Base-by-base conservation (phyloP, 1,140 invertebrate genomes). In the Palaemon carinicauda region DNA sequence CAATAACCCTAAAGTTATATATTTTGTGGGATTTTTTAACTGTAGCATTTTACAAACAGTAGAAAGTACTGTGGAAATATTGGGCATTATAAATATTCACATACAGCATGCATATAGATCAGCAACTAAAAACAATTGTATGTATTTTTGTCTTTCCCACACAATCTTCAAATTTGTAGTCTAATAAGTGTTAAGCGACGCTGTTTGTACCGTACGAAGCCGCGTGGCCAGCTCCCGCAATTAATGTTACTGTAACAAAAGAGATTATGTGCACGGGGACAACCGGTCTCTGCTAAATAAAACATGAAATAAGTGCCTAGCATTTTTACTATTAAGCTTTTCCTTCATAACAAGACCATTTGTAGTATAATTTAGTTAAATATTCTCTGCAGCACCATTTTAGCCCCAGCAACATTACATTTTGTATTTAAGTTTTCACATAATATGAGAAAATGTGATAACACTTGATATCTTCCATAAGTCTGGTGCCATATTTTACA, bases 21-120 rank as follows among this genome's bases (percentile, higher is more conserved):
- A 83, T 83, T 83, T 83, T 83, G 74, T 83, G 82, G 82, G 60
- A 83, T 83, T 82, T 82, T 83, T 56, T 74, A 77, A 83, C 77
- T 80, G 60, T 50, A 80, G 73, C 54, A 79, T 86, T 71, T 71
- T 80, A 27, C 31, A 69, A 69, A 86, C 56, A 79, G 33, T 80
- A 71, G 69, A 71, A 86, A 60, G 33, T 71, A 80, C 33, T 78
- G 41, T 85, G 52, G 41, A 54, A 56, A 71, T 33, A 86, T 79
- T 69, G 56, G 65, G 80, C 65, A 71, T 71, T 86, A 73, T 73
- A 27, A 75, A 69, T 80, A 52, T 69, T 65, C 53, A 53, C 41
- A 33, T 52, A 50, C 56, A 27, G 71, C 33, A 60, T 52, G 69
- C 84, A 73, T 80, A 86, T 80, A 80, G 77, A 80, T 80, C 77